phyloP scores from a whole-genome alignment of 2,888 invertebrate species.

The Tetragonisca angustula region DNA sequence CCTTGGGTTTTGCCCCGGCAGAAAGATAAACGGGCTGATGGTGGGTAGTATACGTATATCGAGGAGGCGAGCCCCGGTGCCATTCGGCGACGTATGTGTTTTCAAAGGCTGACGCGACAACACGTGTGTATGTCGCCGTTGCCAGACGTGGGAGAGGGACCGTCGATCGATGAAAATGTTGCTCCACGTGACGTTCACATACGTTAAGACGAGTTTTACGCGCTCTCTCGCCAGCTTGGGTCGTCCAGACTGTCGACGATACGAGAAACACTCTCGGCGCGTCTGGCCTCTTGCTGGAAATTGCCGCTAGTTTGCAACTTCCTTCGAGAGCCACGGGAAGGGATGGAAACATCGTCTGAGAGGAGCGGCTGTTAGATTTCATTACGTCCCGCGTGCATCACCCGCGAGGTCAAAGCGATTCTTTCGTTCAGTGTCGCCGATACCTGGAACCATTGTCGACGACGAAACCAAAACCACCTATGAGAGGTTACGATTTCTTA shows the following conservation, averaged over 20 bases:
- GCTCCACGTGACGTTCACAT: conserved; percentile 55
- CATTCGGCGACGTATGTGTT: conserved; percentile 35
- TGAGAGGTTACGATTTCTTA: not conserved
- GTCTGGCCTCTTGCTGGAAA: conserved; percentile 38
- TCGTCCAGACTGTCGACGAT: conserved; percentile 4
- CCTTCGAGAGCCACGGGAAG: not conserved
- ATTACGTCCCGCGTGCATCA: not conserved
- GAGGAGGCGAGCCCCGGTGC: conserved; percentile 17
- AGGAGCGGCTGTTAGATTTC: conserved; percentile 35
- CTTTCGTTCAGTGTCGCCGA: conserved; percentile 3
- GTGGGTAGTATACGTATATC: not conserved
- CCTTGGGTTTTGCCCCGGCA: conserved; percentile 14
- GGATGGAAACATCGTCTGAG: conserved; percentile 21
- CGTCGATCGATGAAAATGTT: conserved; percentile 62
- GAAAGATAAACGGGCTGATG: conserved; percentile 27
- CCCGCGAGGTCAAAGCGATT: conserved; percentile 22
- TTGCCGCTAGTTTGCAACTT: conserved; percentile 44
- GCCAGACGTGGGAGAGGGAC: conserved; percentile 25
- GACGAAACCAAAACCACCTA: not conserved
- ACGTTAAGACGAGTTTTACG: conserved; percentile 58
- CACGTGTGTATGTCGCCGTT: conserved; percentile 1
- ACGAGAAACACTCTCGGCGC: not conserved
- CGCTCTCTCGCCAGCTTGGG: conserved; percentile 10
- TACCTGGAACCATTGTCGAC: not conserved
- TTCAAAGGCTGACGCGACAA: conserved; percentile 11